A percentile compares a stretch with the other conserved stretches of the same genome.
These are phyloP conservation scores for Dolomedes plantarius DNA, from an alignment of 2,888 invertebrate genomes.

Conservation along the genomic window DNA sequence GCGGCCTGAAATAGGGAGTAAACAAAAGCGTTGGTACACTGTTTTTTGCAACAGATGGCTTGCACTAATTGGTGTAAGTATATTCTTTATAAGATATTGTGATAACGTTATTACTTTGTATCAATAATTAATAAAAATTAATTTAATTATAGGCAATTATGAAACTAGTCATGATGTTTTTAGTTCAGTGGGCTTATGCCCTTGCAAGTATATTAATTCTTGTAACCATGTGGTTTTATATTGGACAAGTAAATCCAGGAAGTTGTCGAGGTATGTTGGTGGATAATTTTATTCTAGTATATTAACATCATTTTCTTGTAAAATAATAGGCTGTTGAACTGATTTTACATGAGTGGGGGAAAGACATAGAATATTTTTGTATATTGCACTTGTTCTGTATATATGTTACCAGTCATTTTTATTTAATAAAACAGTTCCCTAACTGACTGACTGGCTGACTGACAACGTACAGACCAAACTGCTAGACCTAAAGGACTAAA, in stretches of 20 bases:
- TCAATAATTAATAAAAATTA: not conserved
- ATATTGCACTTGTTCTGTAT: too few relatives aligned
- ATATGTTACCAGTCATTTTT: too few relatives aligned
- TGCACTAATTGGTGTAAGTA: constrained; percentile 89
- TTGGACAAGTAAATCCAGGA: constrained; percentile 95
- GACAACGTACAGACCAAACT: too few relatives aligned
- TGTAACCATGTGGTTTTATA: constrained; percentile 93
- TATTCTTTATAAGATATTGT: not conserved
- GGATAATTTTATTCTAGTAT: too few relatives aligned
- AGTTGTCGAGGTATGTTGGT: constrained; percentile 92
- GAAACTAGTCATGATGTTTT: constrained; percentile 91
- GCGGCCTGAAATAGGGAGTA: constrained; percentile 82
- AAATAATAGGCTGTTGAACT: too few relatives aligned
- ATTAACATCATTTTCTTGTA: too few relatives aligned
- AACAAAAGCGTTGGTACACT: constrained; percentile 96
- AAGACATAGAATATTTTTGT: too few relatives aligned
- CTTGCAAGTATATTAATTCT: constrained; percentile 87
- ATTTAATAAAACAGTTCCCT: too few relatives aligned
- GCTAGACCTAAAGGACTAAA: too few relatives aligned
- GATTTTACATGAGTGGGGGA: too few relatives aligned
- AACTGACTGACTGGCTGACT: too few relatives aligned
- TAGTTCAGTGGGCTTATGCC: constrained; percentile 96
- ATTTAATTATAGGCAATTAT: constrained; percentile 84
- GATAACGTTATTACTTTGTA: not conserved
- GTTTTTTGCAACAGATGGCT: constrained; percentile 95